phyloP scores from a whole-genome alignment of 2,797 vertebrate species.

The Neosalanx taihuensis region DNA sequence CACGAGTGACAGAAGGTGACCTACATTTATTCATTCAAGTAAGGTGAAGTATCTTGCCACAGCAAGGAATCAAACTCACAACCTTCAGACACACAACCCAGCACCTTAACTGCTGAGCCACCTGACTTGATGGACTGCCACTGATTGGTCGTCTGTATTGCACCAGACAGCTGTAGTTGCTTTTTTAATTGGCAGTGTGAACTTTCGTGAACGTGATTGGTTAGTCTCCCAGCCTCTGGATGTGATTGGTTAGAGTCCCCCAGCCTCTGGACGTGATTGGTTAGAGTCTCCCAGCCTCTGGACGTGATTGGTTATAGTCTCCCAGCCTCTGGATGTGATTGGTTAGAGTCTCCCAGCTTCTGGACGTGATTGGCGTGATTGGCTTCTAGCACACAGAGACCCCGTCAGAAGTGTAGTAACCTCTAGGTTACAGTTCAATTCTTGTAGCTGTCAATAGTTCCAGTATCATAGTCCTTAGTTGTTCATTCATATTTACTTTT shows the following conservation, averaged over 20 bases:
- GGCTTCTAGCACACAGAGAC: slow-evolving; percentile 23
- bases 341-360: slow-evolving; percentile 24
- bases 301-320: too few relatives aligned
- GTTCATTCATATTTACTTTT: not conserved
- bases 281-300: not conserved
- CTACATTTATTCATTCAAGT: too few relatives aligned
- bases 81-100: too few relatives aligned
- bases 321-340: slow-evolving; percentile 32
- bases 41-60: too few relatives aligned
- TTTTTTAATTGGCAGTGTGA: not conserved
- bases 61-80: too few relatives aligned
- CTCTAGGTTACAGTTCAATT: not conserved
- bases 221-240: not conserved
- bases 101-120: too few relatives aligned
- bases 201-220: slow-evolving; percentile 43
- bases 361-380: slow-evolving; percentile 56
- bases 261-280: slow-evolving; percentile 44
- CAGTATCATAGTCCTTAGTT: not conserved
- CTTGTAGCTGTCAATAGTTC: slow-evolving; percentile 18
- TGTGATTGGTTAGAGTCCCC: slow-evolving; percentile 47
- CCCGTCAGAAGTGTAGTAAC: slow-evolving; percentile 50
- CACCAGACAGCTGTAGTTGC: not conserved
- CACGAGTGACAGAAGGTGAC: too few relatives aligned
- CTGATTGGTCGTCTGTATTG: slow-evolving; percentile 38
- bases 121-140: too few relatives aligned